Base-by-base conservation (phyloP, 2,797 vertebrate genomes). In the Cyclura pinguis region DNA sequence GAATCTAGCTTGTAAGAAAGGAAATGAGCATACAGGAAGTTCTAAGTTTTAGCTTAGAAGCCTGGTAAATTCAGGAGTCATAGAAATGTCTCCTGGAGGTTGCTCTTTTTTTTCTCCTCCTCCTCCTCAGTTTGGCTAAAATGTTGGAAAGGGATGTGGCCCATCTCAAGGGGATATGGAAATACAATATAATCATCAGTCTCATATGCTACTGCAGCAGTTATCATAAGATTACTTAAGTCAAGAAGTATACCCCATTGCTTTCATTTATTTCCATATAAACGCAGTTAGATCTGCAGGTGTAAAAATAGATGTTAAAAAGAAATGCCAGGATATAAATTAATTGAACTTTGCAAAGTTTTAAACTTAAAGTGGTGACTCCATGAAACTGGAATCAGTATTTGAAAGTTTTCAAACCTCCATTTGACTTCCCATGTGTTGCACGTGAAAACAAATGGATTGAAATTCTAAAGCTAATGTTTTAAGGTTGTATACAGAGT, bases 291-390 rank as follows among this genome's bases (percentile, higher is more conserved):
- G 38, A 38, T 32, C 83, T 27, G 0, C 73, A 35, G 9, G 6
- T 38, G 13, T 84, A 38, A 84, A 78, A 67, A 13, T 13, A 14
- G 55, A 35, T 35, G 55, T 32, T 72, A 81, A 80, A 14, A 86
- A 86, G 84, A 57, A 69, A 59, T 6, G n/a, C n/a, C 14, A n/a
- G 32, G 50, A 32, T 76, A 29, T 50, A 35, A 59, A 57, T 89
- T 69, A 38, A 85, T 80, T 80, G 52, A 80, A 32, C 6, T 69
- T 89, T 47, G 27, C 22, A 78, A 18, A n/a, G 64, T 91, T 42
- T 22, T 12, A 67, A 62, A 69, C 83, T 52, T 57, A 24, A 80
- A 32, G 35, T 77, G n/a, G 12, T 69, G 55, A 67, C 32, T 16
- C 42, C 16, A 83, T 62, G 14, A 35, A 81, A 72, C n/a, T 72